Evolutionary conservation across 92 coral and sea anemone species (phyloP).

Genomic region (Siderastrea siderea): DNA sequence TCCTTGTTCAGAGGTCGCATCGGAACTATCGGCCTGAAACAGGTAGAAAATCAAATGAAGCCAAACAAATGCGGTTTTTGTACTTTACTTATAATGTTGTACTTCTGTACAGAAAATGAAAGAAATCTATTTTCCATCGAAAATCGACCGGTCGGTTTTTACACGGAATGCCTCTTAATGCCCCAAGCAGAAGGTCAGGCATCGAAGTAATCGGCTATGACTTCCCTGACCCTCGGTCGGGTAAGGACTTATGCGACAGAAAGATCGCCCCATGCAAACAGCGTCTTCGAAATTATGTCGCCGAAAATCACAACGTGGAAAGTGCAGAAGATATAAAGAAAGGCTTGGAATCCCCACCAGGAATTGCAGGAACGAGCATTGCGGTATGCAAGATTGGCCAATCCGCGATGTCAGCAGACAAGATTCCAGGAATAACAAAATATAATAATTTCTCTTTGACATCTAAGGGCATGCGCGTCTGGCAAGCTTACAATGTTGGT

Average conservation of each 20-base stretch:
- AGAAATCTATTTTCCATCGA: too few relatives aligned
- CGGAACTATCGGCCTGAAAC: too few relatives aligned
- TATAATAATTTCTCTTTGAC: slow-evolving; percentile 51
- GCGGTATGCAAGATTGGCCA: slow-evolving; percentile 44
- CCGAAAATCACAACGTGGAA: slow-evolving; percentile 58
- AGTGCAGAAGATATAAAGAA: slow-evolving; percentile 51
- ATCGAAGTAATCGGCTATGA: slow-evolving; percentile 56
- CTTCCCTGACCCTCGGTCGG: slow-evolving; percentile 58
- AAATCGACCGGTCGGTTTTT: too few relatives aligned
- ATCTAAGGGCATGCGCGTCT: slow-evolving; percentile 11
- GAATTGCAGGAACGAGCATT: slow-evolving; percentile 33
- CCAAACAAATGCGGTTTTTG: too few relatives aligned
- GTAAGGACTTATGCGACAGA: slow-evolving; percentile 62
- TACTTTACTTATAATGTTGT: too few relatives aligned
- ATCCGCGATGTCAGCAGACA: slow-evolving; percentile 8
- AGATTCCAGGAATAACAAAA: slow-evolving; percentile 43
- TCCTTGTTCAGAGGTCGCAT: too few relatives aligned
- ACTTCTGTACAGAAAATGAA: too few relatives aligned
- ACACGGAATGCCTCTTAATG: too few relatives aligned
- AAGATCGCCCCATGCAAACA: slow-evolving; percentile 59
- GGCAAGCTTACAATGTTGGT: slow-evolving; percentile 26
- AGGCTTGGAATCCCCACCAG: slow-evolving; percentile 55
- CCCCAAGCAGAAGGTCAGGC: slow-evolving; percentile 38
- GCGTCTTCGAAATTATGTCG: slow-evolving; percentile 46
- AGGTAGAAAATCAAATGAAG: too few relatives aligned